Percentiles rank a stretch among this genome's conserved stretches.
Conservation (phyloP, 2,113 vertebrate species). For the Erpornis zantholeuca region DNA sequence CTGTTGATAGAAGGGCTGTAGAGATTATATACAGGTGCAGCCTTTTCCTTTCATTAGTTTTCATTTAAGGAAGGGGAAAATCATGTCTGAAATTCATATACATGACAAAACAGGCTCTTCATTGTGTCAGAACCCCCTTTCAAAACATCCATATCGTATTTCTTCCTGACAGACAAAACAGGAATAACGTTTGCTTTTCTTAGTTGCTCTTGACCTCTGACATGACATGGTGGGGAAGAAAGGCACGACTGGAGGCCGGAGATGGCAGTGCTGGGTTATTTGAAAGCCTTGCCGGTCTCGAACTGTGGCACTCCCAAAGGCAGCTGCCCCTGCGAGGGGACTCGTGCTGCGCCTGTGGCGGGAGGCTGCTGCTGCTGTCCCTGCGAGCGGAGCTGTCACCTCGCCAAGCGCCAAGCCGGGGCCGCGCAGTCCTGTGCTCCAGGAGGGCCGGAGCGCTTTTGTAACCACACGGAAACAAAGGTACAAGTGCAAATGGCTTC, state of each 20-base stretch:
- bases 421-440: neutral
- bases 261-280: neutral
- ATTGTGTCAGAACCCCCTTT: neutral
- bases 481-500: neutral
- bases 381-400: neutral
- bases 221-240: neutral
- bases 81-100: neutral
- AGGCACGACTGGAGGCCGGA: neutral
- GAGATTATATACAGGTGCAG: neutral
- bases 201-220: neutral
- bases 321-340: neutral
- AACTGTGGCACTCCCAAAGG: neutral
- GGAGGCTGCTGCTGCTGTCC: neutral
- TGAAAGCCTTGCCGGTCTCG: neutral
- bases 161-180: neutral
- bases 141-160: neutral
- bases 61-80: neutral
- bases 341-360: neutral
- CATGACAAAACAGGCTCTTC: neutral
- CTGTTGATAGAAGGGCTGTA: neutral
- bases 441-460: neutral
- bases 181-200: neutral
- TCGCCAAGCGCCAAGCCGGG: neutral
- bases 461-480: slow-evolving; percentile 21
- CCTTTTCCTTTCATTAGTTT: neutral